Base-by-base conservation (phyloP, 2,113 vertebrate genomes). In the Charadrius vociferus region DNA sequence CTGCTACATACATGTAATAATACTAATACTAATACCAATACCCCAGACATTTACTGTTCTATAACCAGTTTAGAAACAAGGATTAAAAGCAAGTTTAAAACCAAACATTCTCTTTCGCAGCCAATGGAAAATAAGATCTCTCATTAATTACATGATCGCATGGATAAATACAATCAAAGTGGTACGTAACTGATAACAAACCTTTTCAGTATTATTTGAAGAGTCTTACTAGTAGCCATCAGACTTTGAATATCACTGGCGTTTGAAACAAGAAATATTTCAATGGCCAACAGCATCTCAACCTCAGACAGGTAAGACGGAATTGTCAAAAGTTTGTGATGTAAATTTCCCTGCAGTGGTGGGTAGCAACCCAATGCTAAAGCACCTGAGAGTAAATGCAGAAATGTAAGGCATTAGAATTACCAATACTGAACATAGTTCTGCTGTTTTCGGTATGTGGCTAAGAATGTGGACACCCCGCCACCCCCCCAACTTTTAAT, bases 171-270 rank as follows among this genome's bases (percentile, higher is more conserved):
- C 32, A 43, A 56, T 37, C 16, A 78, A 86, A 95, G 59, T 13
- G 11, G 50, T 62, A 75, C 5, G 6, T 22, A 81, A 72, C 27
- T 49, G 47, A 67, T 47, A 88, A 98, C 98, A 45, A 97, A 99
- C 99, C 99, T 99, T 98, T 98, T 99, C 22, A 99, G 98, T 79
- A 98, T 98, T 96, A 99, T 98, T 68, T 98, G 98, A 84, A 99
- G 98, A 56, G 84, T 96, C 43, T 96, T 95, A 39, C 75, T 75
- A 78, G 88, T 41, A 49, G 97, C 95, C 50, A 96, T 82, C 21
- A 94, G 94, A 71, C 95, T 97, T 52, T 98, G 97, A 96, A 99
- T 98, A 88, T 56, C 95, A 19, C 97, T 97, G 34, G 98, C 98
- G 68, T 99, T 99, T 94, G 98, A 98, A 58, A 98, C 98, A 92